Evolutionary conservation across 2,888 invertebrate species (phyloP).

Genomic region (Prionchulus punctatus): DNA sequence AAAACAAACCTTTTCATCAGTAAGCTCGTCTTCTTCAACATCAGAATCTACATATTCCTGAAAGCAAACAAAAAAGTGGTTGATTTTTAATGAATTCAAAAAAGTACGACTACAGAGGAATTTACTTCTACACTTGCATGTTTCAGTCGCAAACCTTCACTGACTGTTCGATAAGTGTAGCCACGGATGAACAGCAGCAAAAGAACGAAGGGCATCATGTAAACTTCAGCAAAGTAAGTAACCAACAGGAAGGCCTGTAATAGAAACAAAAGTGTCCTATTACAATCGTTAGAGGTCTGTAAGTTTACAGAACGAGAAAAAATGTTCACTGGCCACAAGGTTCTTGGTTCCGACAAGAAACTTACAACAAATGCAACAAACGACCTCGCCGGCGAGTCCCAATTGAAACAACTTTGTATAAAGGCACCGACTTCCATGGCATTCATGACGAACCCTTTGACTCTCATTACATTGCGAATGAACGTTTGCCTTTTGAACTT

Average conservation of each 20-base stretch:
- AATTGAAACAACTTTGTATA: conserved; percentile 86
- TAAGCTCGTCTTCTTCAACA: conserved; percentile 55
- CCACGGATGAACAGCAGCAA: conserved; percentile 62
- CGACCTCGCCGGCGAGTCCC: conserved; percentile 77
- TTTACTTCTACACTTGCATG: background rate
- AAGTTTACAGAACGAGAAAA: no score
- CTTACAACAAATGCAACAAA: conserved; percentile 55
- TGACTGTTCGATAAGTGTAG: conserved; percentile 37
- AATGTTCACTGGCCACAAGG: no score
- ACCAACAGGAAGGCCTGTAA: conserved; percentile 58
- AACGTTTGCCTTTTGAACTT: conserved; percentile 90
- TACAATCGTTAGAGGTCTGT: no score
- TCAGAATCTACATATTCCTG: conserved; percentile 18
- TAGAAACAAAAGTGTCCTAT: background rate
- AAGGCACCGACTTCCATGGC: conserved; percentile 75
- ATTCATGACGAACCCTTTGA: conserved; percentile 71
- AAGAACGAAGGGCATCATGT: conserved; percentile 71
- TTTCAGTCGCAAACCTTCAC: background rate
- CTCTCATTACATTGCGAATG: conserved; percentile 73
- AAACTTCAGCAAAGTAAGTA: conserved; percentile 85
- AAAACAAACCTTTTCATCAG: conserved; percentile 63
- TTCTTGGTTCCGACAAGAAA: no score
- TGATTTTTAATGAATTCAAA: background rate
- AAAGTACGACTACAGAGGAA: background rate
- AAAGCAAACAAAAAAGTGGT: conserved; percentile 18